Percentiles rank a stretch among this genome's conserved stretches.
Conservation (phyloP, 2,797 vertebrate species). For the Poecilia wingei region DNA sequence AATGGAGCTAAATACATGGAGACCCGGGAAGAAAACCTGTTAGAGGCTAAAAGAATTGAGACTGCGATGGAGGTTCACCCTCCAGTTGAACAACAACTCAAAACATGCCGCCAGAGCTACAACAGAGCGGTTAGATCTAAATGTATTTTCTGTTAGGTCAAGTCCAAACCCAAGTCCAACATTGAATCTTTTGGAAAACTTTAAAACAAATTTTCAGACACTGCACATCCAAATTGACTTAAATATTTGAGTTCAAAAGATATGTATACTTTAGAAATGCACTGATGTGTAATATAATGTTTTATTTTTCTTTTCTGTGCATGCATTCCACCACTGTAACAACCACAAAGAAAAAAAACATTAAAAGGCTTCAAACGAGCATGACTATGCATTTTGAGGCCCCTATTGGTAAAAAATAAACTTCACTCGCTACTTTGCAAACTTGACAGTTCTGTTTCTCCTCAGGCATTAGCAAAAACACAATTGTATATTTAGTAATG, state of each 20-base stretch:
- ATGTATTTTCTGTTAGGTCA: not conserved
- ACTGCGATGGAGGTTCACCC: not conserved
- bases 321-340: not conserved
- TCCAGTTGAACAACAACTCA: not conserved
- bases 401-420: not conserved
- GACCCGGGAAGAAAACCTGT: not conserved
- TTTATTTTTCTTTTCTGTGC: not conserved
- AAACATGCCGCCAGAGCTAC: not conserved
- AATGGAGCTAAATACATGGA: not conserved
- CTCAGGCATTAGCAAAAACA: slow-evolving; percentile 50
- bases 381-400: not conserved
- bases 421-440: slow-evolving; percentile 59
- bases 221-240: not conserved
- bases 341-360: not conserved
- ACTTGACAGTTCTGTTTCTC: slow-evolving; percentile 44
- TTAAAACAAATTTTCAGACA: not conserved
- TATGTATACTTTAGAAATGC: not conserved
- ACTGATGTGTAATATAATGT: not conserved
- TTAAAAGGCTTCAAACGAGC: not conserved
- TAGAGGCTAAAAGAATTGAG: not conserved
- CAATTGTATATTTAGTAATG: slow-evolving; percentile 64
- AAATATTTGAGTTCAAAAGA: not conserved
- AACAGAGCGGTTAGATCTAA: not conserved
- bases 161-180: not conserved
- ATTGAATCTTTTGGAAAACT: not conserved